Base-by-base conservation (phyloP, 2,113 vertebrate species). In the Scomber scombrus region DNA sequence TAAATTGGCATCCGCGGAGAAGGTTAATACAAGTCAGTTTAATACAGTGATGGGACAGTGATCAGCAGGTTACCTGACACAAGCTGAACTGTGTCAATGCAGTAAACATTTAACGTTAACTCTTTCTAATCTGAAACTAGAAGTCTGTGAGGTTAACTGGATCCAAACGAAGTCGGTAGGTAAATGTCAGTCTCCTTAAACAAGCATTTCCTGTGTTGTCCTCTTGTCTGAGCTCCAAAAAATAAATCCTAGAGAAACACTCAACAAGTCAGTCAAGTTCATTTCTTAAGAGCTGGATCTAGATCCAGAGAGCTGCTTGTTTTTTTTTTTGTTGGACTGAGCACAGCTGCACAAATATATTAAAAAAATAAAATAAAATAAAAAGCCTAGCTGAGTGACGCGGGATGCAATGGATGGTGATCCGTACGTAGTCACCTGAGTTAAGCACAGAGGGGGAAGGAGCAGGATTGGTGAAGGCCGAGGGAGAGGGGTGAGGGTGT, bases 351-450 rank as follows among this genome's bases (percentile, higher is more conserved):
- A 84, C 67, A 82, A 85, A 81, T 23, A 85, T 26, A 26, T 26
- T 26, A 26, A 26, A 26, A 26, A 26, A 26, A 26, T 2, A 26
- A 26, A 26, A 26, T 2, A 26, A 26, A 26, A 26, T 2, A 26
- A 26, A 26, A 54, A 58, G 8, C 47, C 52, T 9, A 56, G 71
- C 52, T 21, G 52, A 77, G 75, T n/a, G 62, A 72, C 16, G 16
- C 49, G 40, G 63, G 82, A 51, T 5, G 71, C 43, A 4, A 71
- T 10, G 18, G 73, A 43, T 67, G 85, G 80, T 76, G 84, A 81
- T 63, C 46, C 45, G 31, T 51, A 61, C 71, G 6, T 46, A 73
- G 81, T 88, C 84, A 86, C 85, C 84, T 83, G 87, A 85, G 85
- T 79, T 62, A 71, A 80, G 81, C 82, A 68, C 55, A 63, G 56